Conservation (phyloP, 1,140 invertebrate species). For the Epicauta chinensis region DNA sequence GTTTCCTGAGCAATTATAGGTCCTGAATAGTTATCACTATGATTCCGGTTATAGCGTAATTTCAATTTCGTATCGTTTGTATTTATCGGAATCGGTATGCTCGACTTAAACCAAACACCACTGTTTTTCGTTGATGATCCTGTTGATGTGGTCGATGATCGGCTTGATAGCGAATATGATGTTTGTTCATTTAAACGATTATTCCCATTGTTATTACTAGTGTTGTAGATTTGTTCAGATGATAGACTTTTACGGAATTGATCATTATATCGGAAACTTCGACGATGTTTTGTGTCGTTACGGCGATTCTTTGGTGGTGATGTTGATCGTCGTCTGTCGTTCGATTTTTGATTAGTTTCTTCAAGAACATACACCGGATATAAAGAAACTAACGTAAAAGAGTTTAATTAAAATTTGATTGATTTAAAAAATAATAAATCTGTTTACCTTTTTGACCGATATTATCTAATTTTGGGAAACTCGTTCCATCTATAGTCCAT, state of each 20-base stretch:
- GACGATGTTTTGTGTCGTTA: constrained; percentile 4
- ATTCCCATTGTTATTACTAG: constrained; percentile 6
- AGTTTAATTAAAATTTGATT: too few species aligned
- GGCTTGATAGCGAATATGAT: constrained; percentile 26
- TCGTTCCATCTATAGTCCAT: constrained; percentile 31
- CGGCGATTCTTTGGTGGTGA: constrained; percentile 22
- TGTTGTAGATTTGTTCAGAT: constrained; percentile 34
- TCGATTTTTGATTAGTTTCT: not conserved
- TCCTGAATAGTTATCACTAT: not conserved
- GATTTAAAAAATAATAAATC: not conserved
- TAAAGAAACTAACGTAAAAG: constrained; percentile 1
- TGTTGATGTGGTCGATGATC: constrained; percentile 34
- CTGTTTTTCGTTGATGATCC: constrained; percentile 33
- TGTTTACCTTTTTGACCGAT: constrained; percentile 4
- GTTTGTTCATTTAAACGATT: constrained; percentile 12
- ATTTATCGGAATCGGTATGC: constrained; percentile 35
- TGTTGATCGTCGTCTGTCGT: constrained; percentile 20
- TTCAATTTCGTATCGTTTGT: constrained; percentile 26
- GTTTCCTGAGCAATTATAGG: constrained; percentile 19
- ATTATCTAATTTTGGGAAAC: constrained; percentile 19
- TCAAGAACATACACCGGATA: constrained; percentile 5
- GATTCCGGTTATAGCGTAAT: constrained; percentile 17
- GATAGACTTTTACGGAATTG: constrained; percentile 37
- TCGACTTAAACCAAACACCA: constrained; percentile 32
- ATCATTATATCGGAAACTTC: constrained; percentile 2